Evolutionary conservation across 2,888 invertebrate species (phyloP).

Genomic region (Sepiola atlantica): DNA sequence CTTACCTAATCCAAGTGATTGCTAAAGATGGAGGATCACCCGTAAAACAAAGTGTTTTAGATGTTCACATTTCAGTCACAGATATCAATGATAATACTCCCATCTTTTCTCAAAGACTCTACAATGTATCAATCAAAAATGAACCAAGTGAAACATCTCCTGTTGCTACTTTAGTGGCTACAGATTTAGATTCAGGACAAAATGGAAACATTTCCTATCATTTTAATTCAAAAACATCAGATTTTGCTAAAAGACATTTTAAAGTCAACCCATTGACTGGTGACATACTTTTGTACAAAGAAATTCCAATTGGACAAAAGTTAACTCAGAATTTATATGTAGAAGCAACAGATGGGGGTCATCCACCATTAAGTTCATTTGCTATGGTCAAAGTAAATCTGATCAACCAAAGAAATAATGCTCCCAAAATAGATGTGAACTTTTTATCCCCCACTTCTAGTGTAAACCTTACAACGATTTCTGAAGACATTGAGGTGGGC

Average conservation of each 20-base stretch:
- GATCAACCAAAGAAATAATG: background rate
- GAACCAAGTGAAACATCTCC: background rate
- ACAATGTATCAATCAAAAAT: background rate
- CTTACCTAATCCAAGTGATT: background rate
- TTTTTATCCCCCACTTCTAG: too few species aligned
- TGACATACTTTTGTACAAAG: background rate
- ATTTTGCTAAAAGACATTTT: background rate
- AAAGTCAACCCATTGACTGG: background rate
- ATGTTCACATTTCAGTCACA: background rate
- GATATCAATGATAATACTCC: background rate
- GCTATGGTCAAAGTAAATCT: background rate
- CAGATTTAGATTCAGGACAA: background rate
- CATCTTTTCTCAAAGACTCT: background rate
- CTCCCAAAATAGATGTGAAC: background rate
- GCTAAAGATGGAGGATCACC: background rate
- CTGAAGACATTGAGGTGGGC: too few species aligned
- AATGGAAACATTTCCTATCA: background rate
- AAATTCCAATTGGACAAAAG: background rate
- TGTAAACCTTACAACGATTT: too few species aligned
- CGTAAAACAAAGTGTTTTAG: background rate
- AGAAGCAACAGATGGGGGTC: background rate
- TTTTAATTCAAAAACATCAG: conserved; percentile 1
- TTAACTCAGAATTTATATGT: background rate
- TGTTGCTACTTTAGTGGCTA: background rate
- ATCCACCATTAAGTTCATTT: background rate